A percentile compares a stretch with the other conserved stretches of the same genome.
Conservation (phyloP, 1,140 invertebrate species). For the Glomeris maerens region DNA sequence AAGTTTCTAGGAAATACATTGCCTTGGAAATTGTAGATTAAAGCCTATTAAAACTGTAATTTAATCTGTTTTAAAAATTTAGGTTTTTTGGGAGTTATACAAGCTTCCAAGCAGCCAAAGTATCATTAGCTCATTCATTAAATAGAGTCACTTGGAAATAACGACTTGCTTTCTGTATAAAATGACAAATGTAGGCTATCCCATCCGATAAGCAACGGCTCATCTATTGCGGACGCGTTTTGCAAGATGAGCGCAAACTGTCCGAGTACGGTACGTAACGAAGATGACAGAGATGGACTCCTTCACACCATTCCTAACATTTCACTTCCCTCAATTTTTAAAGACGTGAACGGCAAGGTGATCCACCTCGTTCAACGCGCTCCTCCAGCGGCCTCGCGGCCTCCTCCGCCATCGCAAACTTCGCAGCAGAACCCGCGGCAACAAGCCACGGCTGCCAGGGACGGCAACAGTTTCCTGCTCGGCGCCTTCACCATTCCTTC, state of each 20-base stretch:
- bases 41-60: conserved; percentile 10
- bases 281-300: not conserved
- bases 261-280: conserved; percentile 60
- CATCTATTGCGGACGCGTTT: conserved; percentile 81
- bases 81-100: not conserved
- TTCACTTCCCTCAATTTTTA: conserved; percentile 13
- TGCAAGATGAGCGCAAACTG: conserved; percentile 78
- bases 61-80: conserved; percentile 14
- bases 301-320: not conserved
- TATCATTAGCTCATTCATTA: not conserved
- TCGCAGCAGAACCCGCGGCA: conserved; percentile 6
- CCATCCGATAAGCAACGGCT: conserved; percentile 66
- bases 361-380: conserved; percentile 78
- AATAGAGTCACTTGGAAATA: conserved; percentile 33
- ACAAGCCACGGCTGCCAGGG: conserved; percentile 18
- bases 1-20: too few species aligned
- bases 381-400: conserved; percentile 41
- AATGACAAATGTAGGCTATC: too few species aligned
- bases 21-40: not conserved
- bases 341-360: conserved; percentile 82
- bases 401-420: conserved; percentile 3
- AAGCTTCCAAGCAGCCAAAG: not conserved
- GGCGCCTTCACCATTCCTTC: conserved; percentile 31
- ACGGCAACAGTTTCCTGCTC: conserved; percentile 27
- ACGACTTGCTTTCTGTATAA: conserved; percentile 2